Conservation (phyloP, 1,140 invertebrate genomes). For the Drosophila virilis region DNA sequence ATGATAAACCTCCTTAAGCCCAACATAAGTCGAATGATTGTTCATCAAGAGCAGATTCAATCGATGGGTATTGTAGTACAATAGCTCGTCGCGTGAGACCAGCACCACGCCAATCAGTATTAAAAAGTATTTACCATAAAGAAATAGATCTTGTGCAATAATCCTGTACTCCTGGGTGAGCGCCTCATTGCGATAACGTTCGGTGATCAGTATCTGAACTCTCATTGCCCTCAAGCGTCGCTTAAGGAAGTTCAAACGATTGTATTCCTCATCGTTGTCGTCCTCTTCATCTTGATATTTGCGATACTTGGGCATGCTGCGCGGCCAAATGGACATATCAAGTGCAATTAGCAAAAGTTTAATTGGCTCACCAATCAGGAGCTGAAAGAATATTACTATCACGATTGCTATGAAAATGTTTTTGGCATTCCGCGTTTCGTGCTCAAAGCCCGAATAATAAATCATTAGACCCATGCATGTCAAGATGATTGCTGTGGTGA, state of each 20-base stretch:
- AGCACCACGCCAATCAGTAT: constrained; percentile 42
- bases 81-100: constrained; percentile 1
- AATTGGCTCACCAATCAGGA: constrained; percentile 38
- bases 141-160: constrained; percentile 49
- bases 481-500: background rate
- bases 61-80: constrained; percentile 45
- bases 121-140: constrained; percentile 57
- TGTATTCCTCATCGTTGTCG: background rate
- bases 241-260: constrained; percentile 46
- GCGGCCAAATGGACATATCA: constrained; percentile 52
- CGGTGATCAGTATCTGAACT: constrained; percentile 51
- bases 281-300: background rate
- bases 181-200: constrained; percentile 51
- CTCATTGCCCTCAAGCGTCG: constrained; percentile 27
- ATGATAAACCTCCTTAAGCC: constrained; percentile 27
- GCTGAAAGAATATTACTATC: constrained; percentile 32
- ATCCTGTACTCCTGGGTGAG: constrained; percentile 53
- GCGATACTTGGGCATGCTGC: background rate
- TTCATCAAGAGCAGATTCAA: constrained; percentile 28
- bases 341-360: constrained; percentile 30
- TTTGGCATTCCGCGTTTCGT: constrained; percentile 41
- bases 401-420: constrained; percentile 37
- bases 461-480: background rate
- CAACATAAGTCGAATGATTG: constrained; percentile 28
- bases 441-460: constrained; percentile 34